phyloP scores from a whole-genome alignment of 2,888 invertebrate genomes.

The Alcis repandata region DNA sequence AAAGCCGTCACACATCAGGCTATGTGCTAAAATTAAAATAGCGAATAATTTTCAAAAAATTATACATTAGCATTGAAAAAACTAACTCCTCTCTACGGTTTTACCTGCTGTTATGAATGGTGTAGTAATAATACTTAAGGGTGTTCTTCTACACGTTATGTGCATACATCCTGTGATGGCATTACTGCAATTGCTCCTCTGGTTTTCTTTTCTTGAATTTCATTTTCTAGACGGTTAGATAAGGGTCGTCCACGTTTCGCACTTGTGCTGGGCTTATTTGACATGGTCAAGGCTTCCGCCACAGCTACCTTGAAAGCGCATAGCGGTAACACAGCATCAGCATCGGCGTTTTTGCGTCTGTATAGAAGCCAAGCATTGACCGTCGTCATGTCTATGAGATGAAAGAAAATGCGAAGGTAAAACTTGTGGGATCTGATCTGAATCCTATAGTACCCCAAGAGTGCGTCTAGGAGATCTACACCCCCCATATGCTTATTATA shows the following conservation, averaged over 20 bases:
- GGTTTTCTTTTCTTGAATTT: constrained; percentile 1
- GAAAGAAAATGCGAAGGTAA: constrained; percentile 29
- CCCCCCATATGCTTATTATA: constrained; percentile 18
- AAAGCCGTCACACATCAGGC: too few species aligned
- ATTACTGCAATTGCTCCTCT: background rate
- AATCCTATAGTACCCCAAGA: constrained; percentile 19
- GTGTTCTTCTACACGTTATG: too few species aligned
- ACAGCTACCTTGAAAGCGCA: constrained; percentile 28
- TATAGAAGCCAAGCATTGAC: constrained; percentile 30
- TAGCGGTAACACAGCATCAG: constrained; percentile 7
- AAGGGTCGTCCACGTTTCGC: background rate
- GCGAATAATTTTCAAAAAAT: too few species aligned
- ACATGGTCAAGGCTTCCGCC: constrained; percentile 23
- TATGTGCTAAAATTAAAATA: too few species aligned
- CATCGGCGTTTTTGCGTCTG: constrained; percentile 18
- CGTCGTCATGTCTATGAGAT: constrained; percentile 24
- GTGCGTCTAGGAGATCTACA: constrained; percentile 14
- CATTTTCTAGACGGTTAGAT: constrained; percentile 19
- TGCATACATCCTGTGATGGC: constrained; percentile 17
- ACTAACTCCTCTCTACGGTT: too few species aligned
- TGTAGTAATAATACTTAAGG: too few species aligned
- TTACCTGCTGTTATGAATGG: too few species aligned
- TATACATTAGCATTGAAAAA: too few species aligned
- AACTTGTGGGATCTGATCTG: constrained; percentile 18
- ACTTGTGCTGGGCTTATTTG: constrained; percentile 12